Conservation (phyloP, 1,140 invertebrate species). For the Carcinoscorpius rotundicauda region DNA sequence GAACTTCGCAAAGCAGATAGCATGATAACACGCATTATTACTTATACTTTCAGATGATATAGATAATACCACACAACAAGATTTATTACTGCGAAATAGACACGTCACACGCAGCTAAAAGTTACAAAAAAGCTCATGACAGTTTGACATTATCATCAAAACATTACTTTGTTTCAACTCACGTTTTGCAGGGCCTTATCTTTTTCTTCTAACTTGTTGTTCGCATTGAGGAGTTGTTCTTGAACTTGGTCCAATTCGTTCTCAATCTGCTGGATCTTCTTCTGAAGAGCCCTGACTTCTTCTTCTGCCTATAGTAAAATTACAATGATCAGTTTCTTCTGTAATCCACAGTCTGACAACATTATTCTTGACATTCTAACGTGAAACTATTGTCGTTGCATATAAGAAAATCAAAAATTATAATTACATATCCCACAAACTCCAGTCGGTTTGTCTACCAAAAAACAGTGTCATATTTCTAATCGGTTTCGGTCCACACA, state of each 20-base stretch:
- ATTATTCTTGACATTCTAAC: neutral
- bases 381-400: neutral
- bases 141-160: too few relatives aligned
- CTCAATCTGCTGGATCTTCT: slow-evolving; percentile 98
- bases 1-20: too few relatives aligned
- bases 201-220: slow-evolving; percentile 91
- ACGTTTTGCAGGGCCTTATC: slow-evolving; percentile 94
- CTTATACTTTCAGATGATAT: slow-evolving; percentile 21
- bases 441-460: too few relatives aligned
- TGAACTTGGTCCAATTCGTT: slow-evolving; percentile 97
- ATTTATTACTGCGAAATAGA: neutral
- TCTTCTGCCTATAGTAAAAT: slow-evolving; percentile 65
- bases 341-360: neutral
- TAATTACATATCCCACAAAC: too few relatives aligned
- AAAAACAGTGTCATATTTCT: too few relatives aligned
- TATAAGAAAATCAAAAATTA: too few relatives aligned
- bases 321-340: neutral
- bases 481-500: too few relatives aligned
- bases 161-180: too few relatives aligned
- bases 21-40: too few relatives aligned
- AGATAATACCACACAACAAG: neutral
- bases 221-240: slow-evolving; percentile 85
- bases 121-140: too few relatives aligned
- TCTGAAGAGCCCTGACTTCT: slow-evolving; percentile 90
- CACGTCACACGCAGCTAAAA: too few relatives aligned